Percentiles rank a stretch among this genome's conserved stretches.
phyloP scores from a whole-genome alignment of 1,140 invertebrate species.

The Trichonephila inaurata region DNA sequence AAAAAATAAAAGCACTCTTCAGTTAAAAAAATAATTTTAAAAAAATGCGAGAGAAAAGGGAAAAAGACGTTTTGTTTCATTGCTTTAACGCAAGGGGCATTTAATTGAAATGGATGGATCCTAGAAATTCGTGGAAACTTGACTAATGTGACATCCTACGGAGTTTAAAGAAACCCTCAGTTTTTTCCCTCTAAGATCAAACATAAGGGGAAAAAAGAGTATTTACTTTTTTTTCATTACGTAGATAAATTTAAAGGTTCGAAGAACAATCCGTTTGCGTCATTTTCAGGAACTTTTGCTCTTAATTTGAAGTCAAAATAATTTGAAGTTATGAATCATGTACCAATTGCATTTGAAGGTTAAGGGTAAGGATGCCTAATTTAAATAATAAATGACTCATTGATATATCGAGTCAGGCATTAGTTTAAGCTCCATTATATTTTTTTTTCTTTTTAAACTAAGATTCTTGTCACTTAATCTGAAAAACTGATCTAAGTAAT shows the following conservation, averaged over 20 bases:
- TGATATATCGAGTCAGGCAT: background rate
- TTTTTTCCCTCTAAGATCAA: background rate
- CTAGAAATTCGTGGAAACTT: constrained; percentile 13
- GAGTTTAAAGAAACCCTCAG: constrained; percentile 16
- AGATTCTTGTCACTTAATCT: too few relatives aligned
- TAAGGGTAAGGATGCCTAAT: background rate
- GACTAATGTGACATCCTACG: constrained; percentile 55
- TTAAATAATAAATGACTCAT: background rate
- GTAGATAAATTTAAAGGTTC: constrained; percentile 16
- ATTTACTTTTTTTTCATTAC: background rate
- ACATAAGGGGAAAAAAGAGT: background rate
- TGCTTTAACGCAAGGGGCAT: constrained; percentile 9
- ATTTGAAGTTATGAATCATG: constrained; percentile 48
- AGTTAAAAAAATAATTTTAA: background rate
- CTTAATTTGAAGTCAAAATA: background rate
- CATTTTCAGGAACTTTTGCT: constrained; percentile 15
- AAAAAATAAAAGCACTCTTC: background rate
- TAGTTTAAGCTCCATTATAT: background rate
- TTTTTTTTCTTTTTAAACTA: background rate
- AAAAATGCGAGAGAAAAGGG: background rate
- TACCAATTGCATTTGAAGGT: constrained; percentile 14
- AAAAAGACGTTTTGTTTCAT: background rate
- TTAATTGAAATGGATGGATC: constrained; percentile 44
- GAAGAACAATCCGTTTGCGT: constrained; percentile 24
- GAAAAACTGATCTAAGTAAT: too few relatives aligned